Base-by-base conservation (phyloP, 2,888 invertebrate genomes). In the Hyalella azteca region DNA sequence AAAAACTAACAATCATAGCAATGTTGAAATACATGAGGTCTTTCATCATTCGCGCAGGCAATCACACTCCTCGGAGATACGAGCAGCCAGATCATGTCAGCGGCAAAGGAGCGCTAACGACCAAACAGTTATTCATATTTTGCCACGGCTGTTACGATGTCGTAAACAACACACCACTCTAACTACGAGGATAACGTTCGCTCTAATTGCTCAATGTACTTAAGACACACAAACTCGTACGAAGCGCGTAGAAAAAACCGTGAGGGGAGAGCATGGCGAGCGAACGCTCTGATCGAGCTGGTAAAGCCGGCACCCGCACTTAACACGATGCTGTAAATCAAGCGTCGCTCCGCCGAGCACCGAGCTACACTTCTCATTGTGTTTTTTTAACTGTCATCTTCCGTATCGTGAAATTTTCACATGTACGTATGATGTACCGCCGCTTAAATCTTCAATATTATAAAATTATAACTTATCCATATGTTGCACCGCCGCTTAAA, bases 131-230 rank as follows among this genome's bases (percentile, higher is more conserved):
- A 22, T 7, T 54, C 54, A 54, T 54, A 54, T 54, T 49, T 54
- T 54, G 54, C 54, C 54, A 54, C 54, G 22, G 26, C 22, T 13
- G 54, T 54, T 29, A 9, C 9, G 26, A 7, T 54, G 5, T 54
- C 26, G 29, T 54, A 22, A 54, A 54, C 54, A 54, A 54, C 26
- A 22, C 54, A 54, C 29, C 54, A 22, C 66, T 66, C 36, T n/a
- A 22, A 19, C 39, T 32, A 36, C 66, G 29, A 36, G 66, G 66
- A 66, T 66, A 66, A 66, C 66, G 36, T 36, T 66, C 22, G 36
- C 66, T 36, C 66, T 66, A 66, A 66, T 66, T 66, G 66, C 66
- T 36, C 66, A 29, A 66, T 66, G 66, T 66, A 66, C 66, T 66
- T 36, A 66, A 66, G 66, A 66, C 66, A 19, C 32, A 66, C 66